Evolutionary conservation across 2,888 invertebrate species (phyloP).

Genomic region (Amblyteles armatorius): DNA sequence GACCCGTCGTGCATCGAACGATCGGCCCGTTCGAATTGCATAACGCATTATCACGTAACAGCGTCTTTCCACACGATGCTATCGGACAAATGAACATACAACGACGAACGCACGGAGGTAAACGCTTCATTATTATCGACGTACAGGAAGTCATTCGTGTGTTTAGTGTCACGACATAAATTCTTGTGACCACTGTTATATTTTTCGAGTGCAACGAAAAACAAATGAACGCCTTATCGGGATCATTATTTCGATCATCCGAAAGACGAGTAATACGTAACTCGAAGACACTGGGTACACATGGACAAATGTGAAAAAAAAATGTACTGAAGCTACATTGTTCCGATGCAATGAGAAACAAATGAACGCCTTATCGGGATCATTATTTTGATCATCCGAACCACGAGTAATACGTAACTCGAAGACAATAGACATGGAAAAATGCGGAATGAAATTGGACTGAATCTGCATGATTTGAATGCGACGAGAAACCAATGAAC

Average conservation of each 20-base stretch:
- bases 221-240: not conserved
- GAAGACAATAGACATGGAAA: not conserved
- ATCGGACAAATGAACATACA: slow-evolving; percentile 15
- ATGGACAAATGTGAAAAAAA: not conserved
- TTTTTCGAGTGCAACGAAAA: not conserved
- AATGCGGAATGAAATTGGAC: no score
- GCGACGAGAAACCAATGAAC: no score
- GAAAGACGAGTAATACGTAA: not conserved
- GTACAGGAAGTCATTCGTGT: not conserved
- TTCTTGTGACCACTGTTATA: not conserved
- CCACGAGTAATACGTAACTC: not conserved
- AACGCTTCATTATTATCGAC: not conserved
- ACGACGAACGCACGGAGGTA: not conserved
- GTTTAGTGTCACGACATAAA: not conserved
- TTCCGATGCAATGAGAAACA: not conserved
- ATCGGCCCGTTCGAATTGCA: slow-evolving; percentile 36
- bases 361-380: not conserved
- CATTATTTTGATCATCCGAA: not conserved
- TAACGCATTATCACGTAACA: slow-evolving; percentile 55
- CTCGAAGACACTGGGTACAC: not conserved
- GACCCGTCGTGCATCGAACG: not conserved
- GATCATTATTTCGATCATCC: not conserved
- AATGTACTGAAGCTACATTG: not conserved
- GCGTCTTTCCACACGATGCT: slow-evolving; percentile 10
- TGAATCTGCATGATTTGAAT: no score